Evolutionary conservation across 30 jellyfish, hydroid and myxozoan genomes (phyloP), one percentile per base, ranked within the genome.

Genomic region (Hydractinia echinata): DNA sequence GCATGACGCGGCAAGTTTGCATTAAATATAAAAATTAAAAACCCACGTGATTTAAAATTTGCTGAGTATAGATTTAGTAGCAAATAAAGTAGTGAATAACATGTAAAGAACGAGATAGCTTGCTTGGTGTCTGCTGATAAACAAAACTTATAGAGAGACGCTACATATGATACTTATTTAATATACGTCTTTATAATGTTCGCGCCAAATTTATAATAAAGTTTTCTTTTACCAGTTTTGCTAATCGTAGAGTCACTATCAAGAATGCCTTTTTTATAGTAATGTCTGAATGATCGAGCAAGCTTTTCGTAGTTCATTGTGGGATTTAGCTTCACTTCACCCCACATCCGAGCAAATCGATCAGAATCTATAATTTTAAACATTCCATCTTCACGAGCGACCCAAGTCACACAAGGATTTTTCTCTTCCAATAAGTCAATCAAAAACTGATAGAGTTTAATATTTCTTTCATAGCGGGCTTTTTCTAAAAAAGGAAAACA

Each of bases 261-360:
- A 6, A 76, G 51, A 15, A 76, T 76, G 15, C 84, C 84, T 76
- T 76, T 76, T 13, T 76, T 55, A 16, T 76, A 76, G 49, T 76
- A 76, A 55, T 76, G 84, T 51, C 84, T 53, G 76, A 76, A 76
- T 48, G 84, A 76, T 48, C 84, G 76, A 50, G 84, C 84, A 76
- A 76, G 78, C 18, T 53, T 76, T 76, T 76, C 78, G 78, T 76
- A 76, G 10, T 20, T 51, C 84, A 76, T 76, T 19, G 84, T 48
- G 15, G 78, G 58, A 76, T 76, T 76, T 6, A 51, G 78, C 54
- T 76, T 76, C 53, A 51, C 76, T 53, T 51, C 77, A 11, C 84
- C 84, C 84, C 84, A 76, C 19, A 21, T n/a, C 5, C 49, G 77
- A 10, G 84, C 84, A n/a, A 76, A 53, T 55, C 39, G 9, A 44